Evolutionary conservation across 1,140 invertebrate species (phyloP).

Genomic region (Eumaeus atala): DNA sequence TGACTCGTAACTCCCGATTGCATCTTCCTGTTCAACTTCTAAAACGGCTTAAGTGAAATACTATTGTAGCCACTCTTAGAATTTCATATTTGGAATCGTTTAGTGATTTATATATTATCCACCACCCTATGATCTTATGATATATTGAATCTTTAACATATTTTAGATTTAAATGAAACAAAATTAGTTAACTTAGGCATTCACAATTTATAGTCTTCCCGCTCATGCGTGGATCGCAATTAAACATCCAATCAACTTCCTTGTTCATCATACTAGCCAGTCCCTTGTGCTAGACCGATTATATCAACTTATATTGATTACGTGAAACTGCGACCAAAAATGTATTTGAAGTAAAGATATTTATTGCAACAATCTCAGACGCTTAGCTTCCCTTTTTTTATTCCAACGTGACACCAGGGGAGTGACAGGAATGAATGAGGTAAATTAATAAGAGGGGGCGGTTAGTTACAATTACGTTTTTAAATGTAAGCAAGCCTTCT

Average conservation of each 20-base stretch:
- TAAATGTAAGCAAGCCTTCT: constrained; percentile 68
- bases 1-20: constrained; percentile 57
- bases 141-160: neutral
- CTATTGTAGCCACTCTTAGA: too few species aligned
- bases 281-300: too few species aligned
- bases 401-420: constrained; percentile 42
- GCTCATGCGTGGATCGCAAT: too few species aligned
- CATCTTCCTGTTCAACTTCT: constrained; percentile 52
- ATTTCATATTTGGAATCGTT: neutral
- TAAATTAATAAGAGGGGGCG: constrained; percentile 70
- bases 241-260: too few species aligned
- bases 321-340: too few species aligned
- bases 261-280: too few species aligned
- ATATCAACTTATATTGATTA: too few species aligned
- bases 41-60: constrained; percentile 7
- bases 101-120: too few species aligned
- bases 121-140: too few species aligned
- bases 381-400: constrained; percentile 38
- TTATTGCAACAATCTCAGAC: constrained; percentile 39
- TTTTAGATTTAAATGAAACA: too few species aligned
- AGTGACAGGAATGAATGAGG: constrained; percentile 57
- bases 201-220: too few species aligned
- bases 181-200: too few species aligned
- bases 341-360: neutral
- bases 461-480: constrained; percentile 74